Conservation (phyloP, 92 coral and sea anemone genomes). For the Heliopora coerulea region DNA sequence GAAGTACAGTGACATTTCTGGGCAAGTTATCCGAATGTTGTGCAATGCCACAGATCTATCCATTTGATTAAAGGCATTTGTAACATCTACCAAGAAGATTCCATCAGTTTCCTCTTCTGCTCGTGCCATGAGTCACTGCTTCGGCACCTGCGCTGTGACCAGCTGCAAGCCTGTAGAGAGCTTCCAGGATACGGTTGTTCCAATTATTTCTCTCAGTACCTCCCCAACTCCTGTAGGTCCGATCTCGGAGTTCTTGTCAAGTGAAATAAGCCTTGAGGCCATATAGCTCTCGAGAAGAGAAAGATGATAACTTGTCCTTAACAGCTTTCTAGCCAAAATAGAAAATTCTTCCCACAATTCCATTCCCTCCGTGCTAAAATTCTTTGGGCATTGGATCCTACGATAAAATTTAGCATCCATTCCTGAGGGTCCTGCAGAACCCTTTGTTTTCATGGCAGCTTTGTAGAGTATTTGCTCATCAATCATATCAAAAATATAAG, state of each 20-base stretch:
- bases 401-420: constrained; percentile 52
- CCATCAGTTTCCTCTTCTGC: too few relatives aligned
- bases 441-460: constrained; percentile 35
- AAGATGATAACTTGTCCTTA: constrained; percentile 18
- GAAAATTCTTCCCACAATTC: constrained; percentile 44
- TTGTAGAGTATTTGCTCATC: constrained; percentile 22
- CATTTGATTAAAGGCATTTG: too few relatives aligned
- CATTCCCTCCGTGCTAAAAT: constrained; percentile 40
- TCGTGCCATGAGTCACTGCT: too few relatives aligned
- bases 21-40: too few relatives aligned
- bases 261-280: constrained; percentile 51
- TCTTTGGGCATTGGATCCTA: constrained; percentile 49
- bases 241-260: constrained; percentile 57
- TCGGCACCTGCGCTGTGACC: too few relatives aligned
- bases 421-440: constrained; percentile 48
- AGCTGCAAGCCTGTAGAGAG: background rate
- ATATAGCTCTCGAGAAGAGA: constrained; percentile 1
- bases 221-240: constrained; percentile 26
- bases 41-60: too few relatives aligned
- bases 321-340: constrained; percentile 37
- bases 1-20: too few relatives aligned
- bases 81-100: too few relatives aligned
- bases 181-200: constrained; percentile 17
- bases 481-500: constrained; percentile 26
- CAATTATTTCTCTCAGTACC: constrained; percentile 17